phyloP scores from a whole-genome alignment of 2,797 vertebrate genomes.

The Sebastolobus altivelis region DNA sequence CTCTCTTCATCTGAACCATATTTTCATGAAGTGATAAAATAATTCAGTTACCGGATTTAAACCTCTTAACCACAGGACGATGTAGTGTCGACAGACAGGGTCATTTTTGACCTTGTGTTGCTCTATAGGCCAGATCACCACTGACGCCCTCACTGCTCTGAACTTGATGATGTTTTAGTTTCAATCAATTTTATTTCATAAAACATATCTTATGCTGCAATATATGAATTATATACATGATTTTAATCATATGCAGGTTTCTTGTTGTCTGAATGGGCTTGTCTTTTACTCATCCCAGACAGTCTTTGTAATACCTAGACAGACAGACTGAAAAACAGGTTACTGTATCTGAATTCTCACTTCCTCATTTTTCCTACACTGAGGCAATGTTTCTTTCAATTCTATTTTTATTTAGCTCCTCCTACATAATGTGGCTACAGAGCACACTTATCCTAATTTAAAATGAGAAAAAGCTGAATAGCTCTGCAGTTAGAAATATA shows the following conservation, averaged over 20 bases:
- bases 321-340: background rate
- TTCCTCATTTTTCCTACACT: background rate
- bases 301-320: background rate
- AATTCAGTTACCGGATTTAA: background rate
- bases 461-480: background rate
- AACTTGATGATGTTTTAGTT: background rate
- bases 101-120: background rate
- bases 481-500: background rate
- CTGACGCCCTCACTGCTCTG: background rate
- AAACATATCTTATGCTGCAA: background rate
- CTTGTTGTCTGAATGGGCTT: background rate
- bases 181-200: background rate
- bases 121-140: background rate
- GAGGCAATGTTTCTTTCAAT: constrained; percentile 3
- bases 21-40: background rate
- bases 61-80: background rate
- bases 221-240: background rate
- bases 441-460: background rate
- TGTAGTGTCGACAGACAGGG: background rate
- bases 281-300: background rate
- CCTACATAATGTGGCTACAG: background rate
- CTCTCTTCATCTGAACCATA: background rate
- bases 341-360: background rate
- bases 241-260: background rate
- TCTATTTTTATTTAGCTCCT: background rate